Conservation (phyloP, 2,888 invertebrate species). For the Lordiphosa fenestrarum region DNA sequence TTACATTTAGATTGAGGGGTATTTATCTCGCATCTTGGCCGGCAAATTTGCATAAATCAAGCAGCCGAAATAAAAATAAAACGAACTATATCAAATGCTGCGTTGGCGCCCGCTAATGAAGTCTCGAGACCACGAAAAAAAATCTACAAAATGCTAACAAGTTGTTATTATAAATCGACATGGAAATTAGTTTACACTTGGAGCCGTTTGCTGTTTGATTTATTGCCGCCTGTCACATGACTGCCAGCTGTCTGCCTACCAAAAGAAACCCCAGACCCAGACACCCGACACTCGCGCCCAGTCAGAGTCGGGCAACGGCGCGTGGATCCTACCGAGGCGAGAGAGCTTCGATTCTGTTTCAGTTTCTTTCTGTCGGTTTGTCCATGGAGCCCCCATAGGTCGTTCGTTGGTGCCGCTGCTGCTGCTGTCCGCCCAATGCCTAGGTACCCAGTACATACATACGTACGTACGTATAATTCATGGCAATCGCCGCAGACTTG, state of each 20-base stretch:
- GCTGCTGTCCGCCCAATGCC: conserved; percentile 68
- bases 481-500: conserved; percentile 58
- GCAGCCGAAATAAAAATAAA: conserved; percentile 31
- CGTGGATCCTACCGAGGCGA: conserved; percentile 62
- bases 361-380: conserved; percentile 22
- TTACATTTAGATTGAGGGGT: conserved; percentile 77
- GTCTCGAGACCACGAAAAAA: conserved; percentile 38
- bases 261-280: conserved; percentile 38
- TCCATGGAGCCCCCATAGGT: conserved; percentile 42
- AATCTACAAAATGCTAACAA: conserved; percentile 69
- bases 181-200: conserved; percentile 79
- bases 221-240: conserved; percentile 74
- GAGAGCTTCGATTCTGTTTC: conserved; percentile 36
- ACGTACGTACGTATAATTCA: conserved; percentile 63
- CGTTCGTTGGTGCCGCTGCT: conserved; percentile 19
- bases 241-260: conserved; percentile 72
- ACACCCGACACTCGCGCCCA: conserved; percentile 51
- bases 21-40: conserved; percentile 64
- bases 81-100: conserved; percentile 55
- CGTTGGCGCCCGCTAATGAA: conserved; percentile 70
- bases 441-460: conserved; percentile 18
- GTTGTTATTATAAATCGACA: conserved; percentile 78
- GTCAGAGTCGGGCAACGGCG: conserved; percentile 35
- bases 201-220: conserved; percentile 72
- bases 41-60: conserved; percentile 40